Evolutionary conservation across 1,140 invertebrate genomes (phyloP).

Genomic region (Paramacrobiotus metropolitanus): DNA sequence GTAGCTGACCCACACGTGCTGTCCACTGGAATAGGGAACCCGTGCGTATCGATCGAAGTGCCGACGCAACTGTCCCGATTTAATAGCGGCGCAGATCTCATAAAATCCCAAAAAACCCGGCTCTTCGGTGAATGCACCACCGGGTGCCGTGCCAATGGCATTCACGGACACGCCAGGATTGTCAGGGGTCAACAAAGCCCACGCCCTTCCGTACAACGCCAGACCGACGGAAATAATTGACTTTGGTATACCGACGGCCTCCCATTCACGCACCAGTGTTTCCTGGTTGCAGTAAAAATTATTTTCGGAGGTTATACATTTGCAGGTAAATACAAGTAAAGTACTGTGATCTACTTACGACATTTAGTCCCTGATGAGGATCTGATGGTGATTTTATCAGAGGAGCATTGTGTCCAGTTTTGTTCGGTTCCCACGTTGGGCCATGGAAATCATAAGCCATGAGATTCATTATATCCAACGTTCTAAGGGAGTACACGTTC

Average conservation of each 20-base stretch:
- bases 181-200: background rate
- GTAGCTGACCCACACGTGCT: background rate
- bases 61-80: background rate
- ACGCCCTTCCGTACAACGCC: background rate
- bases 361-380: background rate
- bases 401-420: background rate
- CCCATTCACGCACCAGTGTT: background rate
- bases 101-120: background rate
- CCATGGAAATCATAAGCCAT: slow-evolving; percentile 90
- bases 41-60: background rate
- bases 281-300: too few species aligned
- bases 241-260: background rate
- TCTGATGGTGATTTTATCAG: background rate
- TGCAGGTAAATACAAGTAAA: background rate
- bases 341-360: background rate
- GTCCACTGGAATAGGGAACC: background rate
- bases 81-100: background rate
- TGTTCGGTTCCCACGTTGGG: background rate
- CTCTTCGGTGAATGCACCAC: slow-evolving; percentile 1
- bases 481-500: too few species aligned
- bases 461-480: slow-evolving; percentile 71
- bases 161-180: background rate
- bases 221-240: background rate
- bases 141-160: background rate
- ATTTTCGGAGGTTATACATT: too few species aligned